These are phyloP conservation scores for Syndactyla subalaris DNA, from an alignment of 2,797 vertebrate genomes.

Conservation along the genomic window DNA sequence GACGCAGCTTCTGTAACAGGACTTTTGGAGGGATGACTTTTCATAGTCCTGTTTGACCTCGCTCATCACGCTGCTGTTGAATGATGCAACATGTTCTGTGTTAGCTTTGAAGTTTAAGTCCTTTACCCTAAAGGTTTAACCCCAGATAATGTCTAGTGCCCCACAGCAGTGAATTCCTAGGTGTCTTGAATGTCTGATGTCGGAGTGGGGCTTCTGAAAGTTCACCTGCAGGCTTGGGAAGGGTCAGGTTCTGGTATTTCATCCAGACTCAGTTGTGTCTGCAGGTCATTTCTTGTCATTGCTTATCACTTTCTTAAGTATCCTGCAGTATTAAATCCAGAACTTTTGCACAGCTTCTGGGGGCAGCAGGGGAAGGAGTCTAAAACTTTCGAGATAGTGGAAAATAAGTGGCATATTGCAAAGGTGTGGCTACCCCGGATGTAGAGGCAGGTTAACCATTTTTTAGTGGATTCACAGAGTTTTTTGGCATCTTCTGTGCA, in stretches of 20 bases:
- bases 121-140: neutral
- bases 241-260: neutral
- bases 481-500: neutral
- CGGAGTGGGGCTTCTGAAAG: neutral
- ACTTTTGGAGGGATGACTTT: neutral
- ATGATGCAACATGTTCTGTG: neutral
- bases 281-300: neutral
- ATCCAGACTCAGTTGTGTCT: neutral
- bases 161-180: neutral
- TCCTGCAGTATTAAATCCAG: neutral
- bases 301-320: neutral
- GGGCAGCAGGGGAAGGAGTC: neutral
- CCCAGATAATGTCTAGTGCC: neutral
- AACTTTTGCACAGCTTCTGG: neutral
- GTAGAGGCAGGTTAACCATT: neutral
- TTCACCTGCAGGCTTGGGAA: neutral
- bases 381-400: neutral
- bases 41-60: neutral
- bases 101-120: slow-evolving; percentile 8
- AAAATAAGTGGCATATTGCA: neutral
- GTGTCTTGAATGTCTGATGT: neutral
- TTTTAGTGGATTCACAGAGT: neutral
- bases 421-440: neutral
- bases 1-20: neutral
- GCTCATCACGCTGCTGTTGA: neutral